Conservation (phyloP, 2,113 vertebrate genomes). For the Triplophysa dalaica region DNA sequence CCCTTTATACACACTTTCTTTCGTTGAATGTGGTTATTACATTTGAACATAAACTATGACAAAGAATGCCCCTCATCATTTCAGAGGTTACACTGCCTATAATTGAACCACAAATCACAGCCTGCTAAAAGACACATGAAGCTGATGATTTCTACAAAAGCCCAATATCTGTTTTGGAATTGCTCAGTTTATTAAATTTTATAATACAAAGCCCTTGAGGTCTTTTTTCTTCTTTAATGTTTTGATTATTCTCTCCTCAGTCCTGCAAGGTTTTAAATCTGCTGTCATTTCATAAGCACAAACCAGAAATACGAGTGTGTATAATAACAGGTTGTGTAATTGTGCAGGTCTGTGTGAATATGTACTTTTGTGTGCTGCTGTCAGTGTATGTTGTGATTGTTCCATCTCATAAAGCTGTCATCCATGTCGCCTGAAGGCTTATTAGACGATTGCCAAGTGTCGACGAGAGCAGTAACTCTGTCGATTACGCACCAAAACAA, state of each 20-base stretch:
- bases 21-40: background rate
- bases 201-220: background rate
- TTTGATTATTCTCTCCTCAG: background rate
- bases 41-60: background rate
- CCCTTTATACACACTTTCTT: background rate
- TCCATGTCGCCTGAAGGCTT: slow-evolving; percentile 32
- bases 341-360: slow-evolving; percentile 19
- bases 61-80: background rate
- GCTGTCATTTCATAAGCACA: slow-evolving; percentile 14
- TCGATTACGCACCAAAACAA: slow-evolving; percentile 53
- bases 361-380: background rate
- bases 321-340: slow-evolving; percentile 14
- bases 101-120: slow-evolving; percentile 3
- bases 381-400: slow-evolving; percentile 2
- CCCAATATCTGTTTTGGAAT: background rate
- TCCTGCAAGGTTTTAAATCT: background rate
- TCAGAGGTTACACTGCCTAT: background rate
- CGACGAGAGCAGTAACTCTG: slow-evolving; percentile 49
- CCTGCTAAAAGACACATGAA: background rate
- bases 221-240: background rate
- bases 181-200: background rate
- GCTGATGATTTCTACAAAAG: background rate
- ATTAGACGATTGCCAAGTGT: slow-evolving; percentile 45
- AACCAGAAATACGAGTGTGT: slow-evolving; percentile 34
- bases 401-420: slow-evolving; percentile 47